Evolutionary conservation across 2,113 vertebrate species (phyloP).

Genomic region (Phodopus roborovskii): DNA sequence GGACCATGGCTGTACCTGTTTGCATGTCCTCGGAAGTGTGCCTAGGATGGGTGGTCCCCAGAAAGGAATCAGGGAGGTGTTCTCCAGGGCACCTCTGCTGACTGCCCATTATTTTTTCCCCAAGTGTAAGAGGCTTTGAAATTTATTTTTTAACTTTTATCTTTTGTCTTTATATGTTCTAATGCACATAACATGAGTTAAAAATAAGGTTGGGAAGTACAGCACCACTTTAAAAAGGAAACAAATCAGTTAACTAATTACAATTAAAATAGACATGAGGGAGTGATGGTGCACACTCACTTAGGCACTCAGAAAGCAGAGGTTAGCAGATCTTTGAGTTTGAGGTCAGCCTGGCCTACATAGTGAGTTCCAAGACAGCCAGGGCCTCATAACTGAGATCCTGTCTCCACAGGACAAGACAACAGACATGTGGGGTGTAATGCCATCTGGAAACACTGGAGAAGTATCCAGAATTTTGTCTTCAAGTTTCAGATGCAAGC

Average conservation of each 20-base stretch:
- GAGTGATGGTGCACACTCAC: neutral
- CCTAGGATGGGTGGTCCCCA: neutral
- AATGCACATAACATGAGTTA: neutral
- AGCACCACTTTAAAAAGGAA: neutral
- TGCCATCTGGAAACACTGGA: constrained; percentile 1
- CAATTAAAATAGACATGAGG: neutral
- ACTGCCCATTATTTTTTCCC: neutral
- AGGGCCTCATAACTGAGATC: neutral
- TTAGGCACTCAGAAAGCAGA: neutral
- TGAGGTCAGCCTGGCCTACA: neutral
- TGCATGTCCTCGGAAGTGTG: accelerated
- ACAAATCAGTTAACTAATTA: neutral
- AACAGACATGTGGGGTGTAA: neutral
- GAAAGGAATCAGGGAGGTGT: neutral
- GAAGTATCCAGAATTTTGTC: neutral
- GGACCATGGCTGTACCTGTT: accelerated
- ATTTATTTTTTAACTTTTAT: too few species aligned
- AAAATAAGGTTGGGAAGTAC: neutral
- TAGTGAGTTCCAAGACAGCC: neutral
- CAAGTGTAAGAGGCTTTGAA: neutral
- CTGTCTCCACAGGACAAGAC: neutral
- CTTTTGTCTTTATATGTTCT: neutral
- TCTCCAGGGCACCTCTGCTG: accelerated
- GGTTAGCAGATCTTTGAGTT: neutral
- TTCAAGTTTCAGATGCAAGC: neutral